These are phyloP conservation scores for Hemibagrus guttatus DNA, from an alignment of 2,797 vertebrate genomes.

Conservation along the genomic window DNA sequence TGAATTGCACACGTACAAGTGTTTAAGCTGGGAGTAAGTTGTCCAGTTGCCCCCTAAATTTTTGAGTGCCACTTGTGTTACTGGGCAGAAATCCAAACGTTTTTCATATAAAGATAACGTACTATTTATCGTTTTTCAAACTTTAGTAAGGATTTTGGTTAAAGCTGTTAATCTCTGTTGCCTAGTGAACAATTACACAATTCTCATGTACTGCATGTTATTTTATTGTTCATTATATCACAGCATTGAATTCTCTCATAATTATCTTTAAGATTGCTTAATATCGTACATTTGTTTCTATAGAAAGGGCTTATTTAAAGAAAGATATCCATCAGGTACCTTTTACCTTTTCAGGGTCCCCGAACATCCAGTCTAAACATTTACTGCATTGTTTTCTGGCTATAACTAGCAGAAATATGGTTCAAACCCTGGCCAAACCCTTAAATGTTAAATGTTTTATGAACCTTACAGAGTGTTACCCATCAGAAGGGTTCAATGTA, in stretches of 20 bases:
- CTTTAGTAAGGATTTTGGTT: not conserved
- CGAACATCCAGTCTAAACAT: not conserved
- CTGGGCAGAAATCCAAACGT: not conserved
- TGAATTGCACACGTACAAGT: not conserved
- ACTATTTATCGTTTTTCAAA: not conserved
- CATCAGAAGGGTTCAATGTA: not conserved
- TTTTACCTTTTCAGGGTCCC: not conserved
- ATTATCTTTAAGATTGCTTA: too few species aligned
- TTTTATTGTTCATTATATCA: not conserved
- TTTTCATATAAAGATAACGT: not conserved
- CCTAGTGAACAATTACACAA: not conserved
- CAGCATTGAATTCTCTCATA: not conserved
- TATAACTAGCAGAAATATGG: too few species aligned
- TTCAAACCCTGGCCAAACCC: not conserved
- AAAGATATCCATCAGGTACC: not conserved
- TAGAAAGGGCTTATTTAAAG: not conserved
- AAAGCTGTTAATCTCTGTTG: not conserved
- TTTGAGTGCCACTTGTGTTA: not conserved
- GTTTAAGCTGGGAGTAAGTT: not conserved
- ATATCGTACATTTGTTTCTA: not conserved
- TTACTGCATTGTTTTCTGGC: not conserved
- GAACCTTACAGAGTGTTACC: not conserved
- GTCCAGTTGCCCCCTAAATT: not conserved
- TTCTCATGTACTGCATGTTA: not conserved
- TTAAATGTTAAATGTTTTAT: not conserved